Conservation (phyloP, 2,888 invertebrate species). For the Limnephilus marmoratus region DNA sequence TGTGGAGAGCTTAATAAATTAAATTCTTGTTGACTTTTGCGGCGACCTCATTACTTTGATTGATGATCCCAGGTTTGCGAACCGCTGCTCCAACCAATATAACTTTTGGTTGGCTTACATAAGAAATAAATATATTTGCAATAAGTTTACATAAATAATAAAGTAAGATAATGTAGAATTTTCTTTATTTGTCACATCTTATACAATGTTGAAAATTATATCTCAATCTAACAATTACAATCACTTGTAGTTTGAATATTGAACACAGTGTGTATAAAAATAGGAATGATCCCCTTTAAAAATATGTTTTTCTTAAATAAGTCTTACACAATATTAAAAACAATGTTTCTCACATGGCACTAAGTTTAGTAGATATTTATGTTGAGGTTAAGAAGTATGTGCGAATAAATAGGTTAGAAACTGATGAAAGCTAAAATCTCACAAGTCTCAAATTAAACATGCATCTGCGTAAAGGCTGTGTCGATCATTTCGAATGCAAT, state of each 20-base stretch:
- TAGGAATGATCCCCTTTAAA: not conserved
- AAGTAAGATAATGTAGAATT: not conserved
- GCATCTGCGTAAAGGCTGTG: not conserved
- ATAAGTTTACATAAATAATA: not conserved
- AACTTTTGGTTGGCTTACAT: not conserved
- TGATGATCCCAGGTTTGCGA: too few species aligned
- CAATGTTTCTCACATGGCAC: slow-evolving; percentile 2
- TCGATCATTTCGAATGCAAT: not conserved
- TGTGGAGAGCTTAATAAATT: too few species aligned
- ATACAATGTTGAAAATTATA: not conserved
- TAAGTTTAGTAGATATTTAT: not conserved
- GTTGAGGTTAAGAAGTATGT: not conserved
- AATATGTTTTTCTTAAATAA: not conserved
- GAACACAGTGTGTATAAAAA: not conserved
- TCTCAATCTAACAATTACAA: not conserved
- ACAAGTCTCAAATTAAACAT: not conserved
- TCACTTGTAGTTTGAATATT: not conserved
- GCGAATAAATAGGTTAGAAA: slow-evolving; percentile 2
- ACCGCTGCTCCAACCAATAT: too few species aligned
- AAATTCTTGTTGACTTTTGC: too few species aligned
- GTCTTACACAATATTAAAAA: not conserved
- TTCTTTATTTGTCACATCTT: not conserved
- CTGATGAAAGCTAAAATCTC: not conserved
- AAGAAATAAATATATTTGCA: not conserved
- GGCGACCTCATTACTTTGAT: too few species aligned